Conservation (phyloP, 2,113 vertebrate genomes). For the Scolopax mira region DNA sequence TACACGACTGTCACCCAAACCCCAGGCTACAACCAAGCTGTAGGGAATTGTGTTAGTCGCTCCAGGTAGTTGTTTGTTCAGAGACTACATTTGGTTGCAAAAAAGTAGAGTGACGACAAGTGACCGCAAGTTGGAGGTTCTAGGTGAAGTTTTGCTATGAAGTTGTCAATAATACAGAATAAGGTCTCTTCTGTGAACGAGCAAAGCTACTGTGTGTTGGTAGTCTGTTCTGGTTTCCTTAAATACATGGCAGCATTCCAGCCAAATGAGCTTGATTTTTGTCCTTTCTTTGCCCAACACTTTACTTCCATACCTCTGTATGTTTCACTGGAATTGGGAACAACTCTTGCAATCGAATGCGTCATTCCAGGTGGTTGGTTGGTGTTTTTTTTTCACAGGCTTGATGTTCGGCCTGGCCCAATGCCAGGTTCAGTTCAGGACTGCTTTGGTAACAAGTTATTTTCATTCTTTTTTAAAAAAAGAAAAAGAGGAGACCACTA, state of each 20-base stretch:
- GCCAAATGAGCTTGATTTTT: background rate
- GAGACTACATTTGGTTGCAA: background rate
- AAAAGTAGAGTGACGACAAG: background rate
- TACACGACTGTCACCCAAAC: background rate
- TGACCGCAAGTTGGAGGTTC: background rate
- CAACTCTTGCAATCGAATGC: background rate
- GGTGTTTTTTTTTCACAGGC: background rate
- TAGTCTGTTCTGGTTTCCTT: background rate
- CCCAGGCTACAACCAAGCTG: background rate
- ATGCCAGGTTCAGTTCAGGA: background rate
- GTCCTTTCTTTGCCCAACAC: background rate
- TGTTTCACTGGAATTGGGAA: background rate
- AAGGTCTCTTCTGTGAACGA: background rate
- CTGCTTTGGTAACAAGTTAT: background rate
- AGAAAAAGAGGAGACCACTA: background rate
- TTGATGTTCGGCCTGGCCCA: background rate
- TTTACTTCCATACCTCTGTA: background rate
- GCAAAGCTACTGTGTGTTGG: background rate
- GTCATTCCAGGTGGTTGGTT: no score
- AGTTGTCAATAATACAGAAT: background rate
- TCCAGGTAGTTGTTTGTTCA: background rate
- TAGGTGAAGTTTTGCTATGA: background rate
- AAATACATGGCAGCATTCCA: constrained; percentile 41
- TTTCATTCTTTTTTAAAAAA: background rate
- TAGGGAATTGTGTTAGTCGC: background rate